These are phyloP conservation scores for Parazoanthus darwini DNA, from an alignment of 92 coral and sea anemone genomes.

Conservation along the genomic window DNA sequence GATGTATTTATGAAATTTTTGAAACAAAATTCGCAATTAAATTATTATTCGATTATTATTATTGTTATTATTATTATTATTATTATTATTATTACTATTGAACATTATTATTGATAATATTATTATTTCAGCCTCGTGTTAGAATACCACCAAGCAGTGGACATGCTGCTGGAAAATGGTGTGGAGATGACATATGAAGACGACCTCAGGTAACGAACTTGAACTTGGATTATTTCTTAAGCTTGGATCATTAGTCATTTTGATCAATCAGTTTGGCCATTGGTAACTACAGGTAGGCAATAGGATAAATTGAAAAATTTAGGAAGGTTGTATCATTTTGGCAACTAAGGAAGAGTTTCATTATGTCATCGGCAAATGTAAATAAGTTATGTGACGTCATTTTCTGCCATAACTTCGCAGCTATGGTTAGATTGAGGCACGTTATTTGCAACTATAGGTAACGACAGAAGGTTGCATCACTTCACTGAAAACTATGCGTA, in stretches of 20 bases:
- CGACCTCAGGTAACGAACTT: slow-evolving; percentile 69
- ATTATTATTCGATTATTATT: too few species aligned
- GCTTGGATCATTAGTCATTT: not conserved
- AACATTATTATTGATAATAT: not conserved
- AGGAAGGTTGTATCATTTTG: too few species aligned
- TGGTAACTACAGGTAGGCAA: slow-evolving; percentile 62
- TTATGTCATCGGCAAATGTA: too few species aligned
- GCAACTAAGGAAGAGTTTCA: too few species aligned
- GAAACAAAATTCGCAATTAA: too few species aligned
- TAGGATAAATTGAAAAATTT: too few species aligned
- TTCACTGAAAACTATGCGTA: not conserved
- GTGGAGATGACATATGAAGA: slow-evolving; percentile 96
- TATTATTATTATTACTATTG: not conserved
- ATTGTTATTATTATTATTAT: not conserved
- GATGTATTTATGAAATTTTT: too few species aligned
- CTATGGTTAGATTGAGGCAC: too few species aligned
- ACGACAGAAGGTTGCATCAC: too few species aligned
- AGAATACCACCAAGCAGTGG: slow-evolving; percentile 86
- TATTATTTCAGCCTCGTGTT: slow-evolving; percentile 73
- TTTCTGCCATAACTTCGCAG: too few species aligned
- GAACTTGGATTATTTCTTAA: not conserved
- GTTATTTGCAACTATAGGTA: too few species aligned
- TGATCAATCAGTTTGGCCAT: not conserved
- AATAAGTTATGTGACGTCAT: too few species aligned
- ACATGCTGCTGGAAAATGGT: slow-evolving; percentile 93